Evolutionary conservation across 2,888 invertebrate genomes (phyloP).

Genomic region (Junonia oenone): DNA sequence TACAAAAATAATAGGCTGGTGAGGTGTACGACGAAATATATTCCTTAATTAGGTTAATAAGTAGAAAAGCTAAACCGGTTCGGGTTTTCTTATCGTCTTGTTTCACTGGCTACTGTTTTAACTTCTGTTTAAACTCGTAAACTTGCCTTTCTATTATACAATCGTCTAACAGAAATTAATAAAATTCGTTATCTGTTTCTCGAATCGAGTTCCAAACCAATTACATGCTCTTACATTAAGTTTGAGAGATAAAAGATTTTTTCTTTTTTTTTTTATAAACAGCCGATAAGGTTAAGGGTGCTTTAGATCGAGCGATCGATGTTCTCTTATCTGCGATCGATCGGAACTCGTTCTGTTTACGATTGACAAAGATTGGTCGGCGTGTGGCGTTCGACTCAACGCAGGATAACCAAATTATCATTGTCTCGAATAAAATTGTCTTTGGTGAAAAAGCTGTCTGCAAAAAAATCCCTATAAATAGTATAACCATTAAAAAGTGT

Average conservation of each 20-base stretch:
- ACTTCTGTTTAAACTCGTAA: neutral
- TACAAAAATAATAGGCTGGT: too few species aligned
- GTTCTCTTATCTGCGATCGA: slow-evolving; percentile 29
- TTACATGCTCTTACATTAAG: slow-evolving; percentile 17
- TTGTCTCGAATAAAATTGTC: neutral
- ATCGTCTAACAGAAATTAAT: slow-evolving; percentile 3
- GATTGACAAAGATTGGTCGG: slow-evolving; percentile 26
- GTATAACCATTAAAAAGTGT: too few species aligned
- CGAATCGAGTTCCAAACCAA: slow-evolving; percentile 15
- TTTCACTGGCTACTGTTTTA: neutral
- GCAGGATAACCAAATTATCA: slow-evolving; percentile 16
- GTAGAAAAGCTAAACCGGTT: neutral
- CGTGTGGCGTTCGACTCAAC: slow-evolving; percentile 19
- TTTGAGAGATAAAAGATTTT: slow-evolving; percentile 6
- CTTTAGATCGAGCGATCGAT: slow-evolving; percentile 27
- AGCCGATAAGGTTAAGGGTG: slow-evolving; percentile 28
- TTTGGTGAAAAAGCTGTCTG: too few species aligned
- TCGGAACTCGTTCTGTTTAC: slow-evolving; percentile 27
- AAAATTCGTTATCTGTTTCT: slow-evolving; percentile 7
- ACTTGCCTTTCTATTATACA: neutral
- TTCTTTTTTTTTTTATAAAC: slow-evolving; percentile 15
- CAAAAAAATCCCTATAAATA: too few species aligned
- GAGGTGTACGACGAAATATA: neutral
- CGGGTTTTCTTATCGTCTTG: neutral
- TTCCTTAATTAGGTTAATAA: neutral